Base-by-base conservation (phyloP, 1,140 invertebrate genomes). In the Sycophila sp. region DNA sequence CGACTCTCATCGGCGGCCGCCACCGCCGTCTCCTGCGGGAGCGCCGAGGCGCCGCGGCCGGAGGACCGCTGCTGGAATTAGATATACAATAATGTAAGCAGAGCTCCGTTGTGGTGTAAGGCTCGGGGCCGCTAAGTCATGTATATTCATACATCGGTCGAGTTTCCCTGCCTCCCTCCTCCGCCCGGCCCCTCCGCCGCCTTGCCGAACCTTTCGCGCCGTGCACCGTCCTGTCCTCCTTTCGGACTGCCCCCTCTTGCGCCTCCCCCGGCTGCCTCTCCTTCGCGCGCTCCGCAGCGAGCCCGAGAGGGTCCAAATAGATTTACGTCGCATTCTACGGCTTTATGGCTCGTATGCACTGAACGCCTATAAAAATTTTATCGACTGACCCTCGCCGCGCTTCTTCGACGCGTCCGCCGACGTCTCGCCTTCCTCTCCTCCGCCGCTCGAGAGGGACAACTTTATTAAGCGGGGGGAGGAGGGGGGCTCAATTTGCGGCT, bases 61-160 rank as follows among this genome's bases (percentile, higher is more conserved):
- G n/a, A n/a, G 11, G 13, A 47, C 19, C 42, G 42, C 42, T 47
- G 79, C 77, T 71, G 75, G 84, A 86, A 86, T 86, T 86, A 85
- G 84, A 86, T 86, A 86, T 86, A 86, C 84, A 86, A 86, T 86
- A 86, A 86, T 86, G 84, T 86, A 86, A 86, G 85, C 85, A 85
- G 84, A 86, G 79, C 80, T 80, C 78, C 80, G 85, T 83, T 84
- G 82, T 78, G 83, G 82, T 83, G 82, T 79, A 83, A 85, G 83
- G 83, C 83, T 83, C 84, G 82, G n/a, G 81, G 81, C 73, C 53
- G 62, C 51, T 82, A 81, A 83, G 85, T 85, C 84, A 86, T 86
- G 84, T 86, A 86, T 86, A 86, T 86, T 86, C 85, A 86, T 86
- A 83, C 80, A 80, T 81, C 76, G 80, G 79, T 75, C 78, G 77